Evolutionary conservation across 2,888 invertebrate species (phyloP).

Genomic region (Brachyptera putata): DNA sequence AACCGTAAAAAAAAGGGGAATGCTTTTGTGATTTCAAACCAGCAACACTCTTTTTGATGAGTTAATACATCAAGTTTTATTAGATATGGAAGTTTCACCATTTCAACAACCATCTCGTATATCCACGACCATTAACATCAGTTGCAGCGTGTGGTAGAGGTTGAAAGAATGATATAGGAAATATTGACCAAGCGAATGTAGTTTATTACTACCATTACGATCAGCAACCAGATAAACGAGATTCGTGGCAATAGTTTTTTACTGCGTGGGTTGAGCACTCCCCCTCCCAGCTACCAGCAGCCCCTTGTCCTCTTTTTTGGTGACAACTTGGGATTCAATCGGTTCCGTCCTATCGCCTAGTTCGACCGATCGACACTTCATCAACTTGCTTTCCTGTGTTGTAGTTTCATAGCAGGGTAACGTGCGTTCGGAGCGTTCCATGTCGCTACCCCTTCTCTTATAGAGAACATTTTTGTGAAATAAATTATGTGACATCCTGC

Average conservation of each 20-base stretch:
- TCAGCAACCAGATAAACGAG: background rate
- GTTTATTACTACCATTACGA: conserved; percentile 5
- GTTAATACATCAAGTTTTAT: conserved; percentile 5
- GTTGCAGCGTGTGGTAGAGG: background rate
- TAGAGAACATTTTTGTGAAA: no score
- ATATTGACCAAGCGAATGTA: conserved; percentile 1
- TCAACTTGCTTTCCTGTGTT: background rate
- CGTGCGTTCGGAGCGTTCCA: no score
- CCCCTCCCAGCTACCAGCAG: no score
- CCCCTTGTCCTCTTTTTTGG: no score
- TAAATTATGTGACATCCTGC: no score
- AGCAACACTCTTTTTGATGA: conserved; percentile 1
- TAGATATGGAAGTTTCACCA: background rate
- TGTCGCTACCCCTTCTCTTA: no score
- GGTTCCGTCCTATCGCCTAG: no score
- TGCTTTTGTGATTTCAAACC: no score
- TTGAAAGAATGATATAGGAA: background rate
- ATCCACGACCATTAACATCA: background rate
- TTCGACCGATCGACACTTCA: background rate
- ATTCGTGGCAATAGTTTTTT: conserved; percentile 3
- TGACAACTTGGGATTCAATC: conserved; percentile 11
- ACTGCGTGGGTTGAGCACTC: conserved; percentile 1
- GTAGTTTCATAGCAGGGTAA: no score
- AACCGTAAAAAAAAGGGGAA: no score
- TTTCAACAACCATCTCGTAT: background rate